Evolutionary conservation across 2,113 vertebrate species (phyloP).

Genomic region (Seriola dumerili): DNA sequence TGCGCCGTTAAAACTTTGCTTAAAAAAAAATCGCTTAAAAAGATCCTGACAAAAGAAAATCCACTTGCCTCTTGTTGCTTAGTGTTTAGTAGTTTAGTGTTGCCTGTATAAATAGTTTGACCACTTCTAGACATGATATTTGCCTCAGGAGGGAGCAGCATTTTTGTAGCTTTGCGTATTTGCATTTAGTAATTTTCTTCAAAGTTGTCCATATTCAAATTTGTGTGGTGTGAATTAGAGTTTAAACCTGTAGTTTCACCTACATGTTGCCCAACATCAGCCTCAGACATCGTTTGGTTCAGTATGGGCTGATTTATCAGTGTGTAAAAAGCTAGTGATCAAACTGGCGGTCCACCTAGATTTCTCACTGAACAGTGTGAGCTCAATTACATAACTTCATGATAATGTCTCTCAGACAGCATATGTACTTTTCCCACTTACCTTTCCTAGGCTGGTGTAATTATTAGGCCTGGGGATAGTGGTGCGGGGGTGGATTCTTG

Average conservation of each 20-base stretch:
- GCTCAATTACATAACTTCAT: conserved; percentile 43
- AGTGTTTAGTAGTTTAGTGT: too few species aligned
- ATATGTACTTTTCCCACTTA: conserved; percentile 37
- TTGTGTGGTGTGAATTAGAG: neutral
- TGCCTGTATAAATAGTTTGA: neutral
- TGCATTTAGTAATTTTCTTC: neutral
- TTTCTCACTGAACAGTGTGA: conserved; percentile 6
- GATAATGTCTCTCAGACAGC: conserved; percentile 17
- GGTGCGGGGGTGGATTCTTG: conserved; percentile 55
- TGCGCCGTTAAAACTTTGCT: neutral
- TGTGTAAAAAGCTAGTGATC: conserved; percentile 1
- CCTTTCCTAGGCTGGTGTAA: conserved; percentile 61
- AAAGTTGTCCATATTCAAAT: neutral
- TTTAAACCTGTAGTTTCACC: neutral
- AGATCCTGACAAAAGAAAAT: too few species aligned
- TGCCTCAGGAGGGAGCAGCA: neutral
- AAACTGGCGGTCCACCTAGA: neutral
- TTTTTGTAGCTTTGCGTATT: too few species aligned
- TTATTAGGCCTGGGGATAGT: conserved; percentile 60
- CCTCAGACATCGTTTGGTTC: neutral
- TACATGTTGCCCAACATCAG: neutral
- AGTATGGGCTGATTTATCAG: neutral
- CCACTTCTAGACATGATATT: neutral
- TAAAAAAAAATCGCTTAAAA: too few species aligned
- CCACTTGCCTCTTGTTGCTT: too few species aligned